A percentile compares a stretch with the other conserved stretches of the same genome.
These are phyloP conservation scores for Acanthurus lineatus DNA, from an alignment of 2,797 vertebrate species.

Conservation along the genomic window DNA sequence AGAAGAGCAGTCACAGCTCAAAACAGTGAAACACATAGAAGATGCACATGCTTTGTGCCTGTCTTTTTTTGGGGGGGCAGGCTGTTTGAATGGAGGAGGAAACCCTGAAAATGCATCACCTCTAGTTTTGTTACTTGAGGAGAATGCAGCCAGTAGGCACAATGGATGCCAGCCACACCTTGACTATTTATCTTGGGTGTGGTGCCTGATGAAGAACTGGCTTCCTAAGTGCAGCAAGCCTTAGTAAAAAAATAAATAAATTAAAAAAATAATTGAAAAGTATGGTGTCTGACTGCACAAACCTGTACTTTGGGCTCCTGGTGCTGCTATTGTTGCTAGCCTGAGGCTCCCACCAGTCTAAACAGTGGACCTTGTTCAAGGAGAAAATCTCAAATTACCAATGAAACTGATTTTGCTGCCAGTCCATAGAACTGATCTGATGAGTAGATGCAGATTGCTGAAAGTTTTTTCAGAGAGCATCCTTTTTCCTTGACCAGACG, in stretches of 20 bases:
- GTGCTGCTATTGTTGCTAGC: background rate
- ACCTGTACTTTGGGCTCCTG: background rate
- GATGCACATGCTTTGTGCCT: no score
- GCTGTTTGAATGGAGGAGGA: no score
- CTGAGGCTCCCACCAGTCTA: slow-evolving; percentile 17
- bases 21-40: no score
- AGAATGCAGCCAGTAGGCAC: background rate
- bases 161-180: background rate
- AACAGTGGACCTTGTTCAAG: slow-evolving; percentile 25
- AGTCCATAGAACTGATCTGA: background rate
- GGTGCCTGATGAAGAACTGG: background rate
- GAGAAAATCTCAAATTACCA: slow-evolving; percentile 6
- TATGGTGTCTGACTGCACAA: slow-evolving; percentile 11
- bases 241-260: background rate
- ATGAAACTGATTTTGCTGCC: background rate
- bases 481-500: no score
- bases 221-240: background rate
- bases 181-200: slow-evolving; percentile 18
- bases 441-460: background rate
- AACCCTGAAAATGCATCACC: background rate
- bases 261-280: background rate
- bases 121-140: background rate
- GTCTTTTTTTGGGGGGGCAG: no score
- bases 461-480: background rate
- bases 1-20: no score